Evolutionary conservation across 2,797 vertebrate genomes (phyloP).

Genomic region (Atherinosoma microstoma): DNA sequence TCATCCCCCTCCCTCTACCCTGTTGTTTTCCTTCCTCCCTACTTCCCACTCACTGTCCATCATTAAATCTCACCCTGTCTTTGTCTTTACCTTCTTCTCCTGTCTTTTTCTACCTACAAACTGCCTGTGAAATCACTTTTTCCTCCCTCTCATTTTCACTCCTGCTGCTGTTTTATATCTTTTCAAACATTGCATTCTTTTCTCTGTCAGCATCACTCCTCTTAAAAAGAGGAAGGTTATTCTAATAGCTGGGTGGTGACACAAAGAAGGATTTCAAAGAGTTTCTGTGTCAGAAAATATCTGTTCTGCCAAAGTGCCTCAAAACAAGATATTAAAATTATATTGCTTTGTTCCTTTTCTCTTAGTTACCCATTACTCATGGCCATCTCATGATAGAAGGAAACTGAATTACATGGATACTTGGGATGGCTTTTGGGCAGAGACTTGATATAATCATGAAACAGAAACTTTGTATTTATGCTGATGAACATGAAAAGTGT

Average conservation of each 20-base stretch:
- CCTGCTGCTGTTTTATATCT: background rate
- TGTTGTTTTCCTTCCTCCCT: constrained; percentile 32
- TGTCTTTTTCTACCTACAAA: background rate
- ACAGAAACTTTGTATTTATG: background rate
- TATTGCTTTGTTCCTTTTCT: background rate
- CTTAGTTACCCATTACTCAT: background rate
- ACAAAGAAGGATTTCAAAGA: background rate
- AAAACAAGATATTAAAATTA: background rate
- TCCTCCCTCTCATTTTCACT: background rate
- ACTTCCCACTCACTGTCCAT: constrained; percentile 19
- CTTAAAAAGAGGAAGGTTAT: background rate
- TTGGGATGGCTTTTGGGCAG: background rate
- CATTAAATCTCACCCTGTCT: constrained; percentile 21
- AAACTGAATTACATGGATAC: background rate
- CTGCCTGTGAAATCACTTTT: background rate
- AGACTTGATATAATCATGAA: background rate
- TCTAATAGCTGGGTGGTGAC: background rate
- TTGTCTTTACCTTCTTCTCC: background rate
- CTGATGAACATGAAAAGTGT: background rate
- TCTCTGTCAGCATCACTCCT: background rate
- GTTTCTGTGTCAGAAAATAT: background rate
- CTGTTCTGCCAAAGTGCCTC: background rate
- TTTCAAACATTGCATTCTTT: background rate
- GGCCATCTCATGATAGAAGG: background rate
- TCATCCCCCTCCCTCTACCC: constrained; percentile 18